A percentile compares a stretch with the other conserved stretches of the same genome.
Conservation (phyloP, 2,888 invertebrate species). For the Cheilosia impressa region DNA sequence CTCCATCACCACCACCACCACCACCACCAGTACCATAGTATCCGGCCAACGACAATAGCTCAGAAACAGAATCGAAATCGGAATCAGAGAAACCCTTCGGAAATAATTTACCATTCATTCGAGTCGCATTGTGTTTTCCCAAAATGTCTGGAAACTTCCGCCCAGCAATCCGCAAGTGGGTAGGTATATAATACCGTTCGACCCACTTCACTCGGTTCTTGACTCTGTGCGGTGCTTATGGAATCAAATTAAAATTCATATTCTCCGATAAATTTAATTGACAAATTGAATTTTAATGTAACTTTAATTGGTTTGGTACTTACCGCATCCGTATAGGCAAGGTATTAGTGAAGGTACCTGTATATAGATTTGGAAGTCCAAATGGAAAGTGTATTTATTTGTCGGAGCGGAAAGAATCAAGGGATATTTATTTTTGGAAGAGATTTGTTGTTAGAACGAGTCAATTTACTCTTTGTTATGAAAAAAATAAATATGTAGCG, state of each 20-base stretch:
- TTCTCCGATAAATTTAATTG: slow-evolving; percentile 58
- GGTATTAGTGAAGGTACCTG: background rate
- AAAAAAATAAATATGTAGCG: too few species aligned
- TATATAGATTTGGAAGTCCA: background rate
- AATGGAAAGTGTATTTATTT: background rate
- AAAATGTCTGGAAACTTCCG: slow-evolving; percentile 63
- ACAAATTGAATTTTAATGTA: slow-evolving; percentile 60
- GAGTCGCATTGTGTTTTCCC: slow-evolving; percentile 43
- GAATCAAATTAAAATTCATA: slow-evolving; percentile 59
- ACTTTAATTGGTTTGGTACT: slow-evolving; percentile 18
- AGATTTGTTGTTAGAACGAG: too few species aligned
- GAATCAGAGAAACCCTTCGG: slow-evolving; percentile 30
- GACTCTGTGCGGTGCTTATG: slow-evolving; percentile 12
- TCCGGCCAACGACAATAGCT: slow-evolving; percentile 42
- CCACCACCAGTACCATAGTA: background rate
- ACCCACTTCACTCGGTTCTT: slow-evolving; percentile 10
- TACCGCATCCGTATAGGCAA: background rate
- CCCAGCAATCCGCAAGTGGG: background rate
- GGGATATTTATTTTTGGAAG: too few species aligned
- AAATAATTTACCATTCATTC: slow-evolving; percentile 59
- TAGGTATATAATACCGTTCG: slow-evolving; percentile 1
- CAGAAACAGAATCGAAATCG: slow-evolving; percentile 22
- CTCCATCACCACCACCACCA: too few species aligned
- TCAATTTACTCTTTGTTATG: too few species aligned
- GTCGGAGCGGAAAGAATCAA: too few species aligned